Conservation (phyloP, 2,888 invertebrate species). For the Drosophila percnosoma region DNA sequence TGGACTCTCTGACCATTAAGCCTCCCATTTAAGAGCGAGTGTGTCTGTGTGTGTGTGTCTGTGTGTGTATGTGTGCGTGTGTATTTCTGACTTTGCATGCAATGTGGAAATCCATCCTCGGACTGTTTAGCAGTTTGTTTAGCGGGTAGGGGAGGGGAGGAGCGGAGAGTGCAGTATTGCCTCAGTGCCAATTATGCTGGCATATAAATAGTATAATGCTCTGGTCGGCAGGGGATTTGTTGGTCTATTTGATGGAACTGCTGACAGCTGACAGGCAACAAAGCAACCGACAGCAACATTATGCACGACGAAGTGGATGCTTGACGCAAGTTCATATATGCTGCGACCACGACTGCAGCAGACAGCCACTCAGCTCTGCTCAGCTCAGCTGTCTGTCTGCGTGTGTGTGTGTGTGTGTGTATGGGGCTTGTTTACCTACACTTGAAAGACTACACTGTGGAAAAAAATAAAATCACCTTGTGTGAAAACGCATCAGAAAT, state of each 20-base stretch:
- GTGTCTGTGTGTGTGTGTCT: neutral
- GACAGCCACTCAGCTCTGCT: constrained; percentile 14
- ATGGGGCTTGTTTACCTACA: neutral
- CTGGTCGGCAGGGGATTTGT: constrained; percentile 38
- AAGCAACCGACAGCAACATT: constrained; percentile 11
- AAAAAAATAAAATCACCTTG: neutral
- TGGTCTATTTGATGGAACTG: constrained; percentile 51
- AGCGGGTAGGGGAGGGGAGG: neutral
- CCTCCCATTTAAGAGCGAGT: constrained; percentile 29
- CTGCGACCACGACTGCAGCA: constrained; percentile 3
- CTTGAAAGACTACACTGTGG: neutral
- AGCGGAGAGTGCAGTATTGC: neutral
- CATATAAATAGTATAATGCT: constrained; percentile 55
- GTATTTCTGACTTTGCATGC: constrained; percentile 38
- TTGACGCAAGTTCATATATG: neutral
- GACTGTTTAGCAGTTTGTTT: constrained; percentile 16
- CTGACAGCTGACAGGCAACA: constrained; percentile 40
- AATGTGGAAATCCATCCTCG: constrained; percentile 37
- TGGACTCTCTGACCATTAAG: constrained; percentile 13
- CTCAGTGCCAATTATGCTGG: constrained; percentile 46
- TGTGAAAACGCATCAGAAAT: neutral
- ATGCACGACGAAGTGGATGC: constrained; percentile 6
- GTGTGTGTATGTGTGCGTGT: neutral
- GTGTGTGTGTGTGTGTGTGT: neutral
- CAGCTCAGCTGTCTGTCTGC: neutral